Base-by-base conservation (phyloP, 2,888 invertebrate genomes). In the Eledona agricola region DNA sequence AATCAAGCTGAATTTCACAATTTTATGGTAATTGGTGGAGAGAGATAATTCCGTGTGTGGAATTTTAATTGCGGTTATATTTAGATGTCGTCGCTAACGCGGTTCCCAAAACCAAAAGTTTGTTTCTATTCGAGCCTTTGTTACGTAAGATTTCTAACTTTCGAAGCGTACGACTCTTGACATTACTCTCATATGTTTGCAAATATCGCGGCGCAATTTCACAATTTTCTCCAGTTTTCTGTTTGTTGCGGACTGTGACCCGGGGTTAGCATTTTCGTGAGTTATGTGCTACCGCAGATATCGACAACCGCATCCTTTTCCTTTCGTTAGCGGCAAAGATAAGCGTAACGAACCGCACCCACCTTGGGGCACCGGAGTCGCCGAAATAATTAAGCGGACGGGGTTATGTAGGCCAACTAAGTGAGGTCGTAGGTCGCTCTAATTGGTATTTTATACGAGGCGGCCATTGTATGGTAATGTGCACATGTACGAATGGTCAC, bases 361-460 rank as follows among this genome's bases (percentile, higher is more conserved):
- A 26, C 34, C 10, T 26, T n/a, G n/a, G n/a, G n/a, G n/a, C n/a
- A n/a, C n/a, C n/a, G n/a, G 29, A 32, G 16, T 31, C 4, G 34
- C 20, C 28, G 26, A 51, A 35, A 51, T 15, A 45, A 38, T 45
- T 19, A 45, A 7, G 10, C 22, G 35, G n/a, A n/a, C n/a, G n/a
- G n/a, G n/a, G n/a, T n/a, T n/a, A 54, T 37, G 43, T 53, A 56
- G 56, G 56, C 35, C 53, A 50, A 28, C 37, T 49, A 56, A 53
- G 45, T 31, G 47, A 51, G 57, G 54, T 57, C 51, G 47, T 28
- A 55, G 57, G 50, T 51, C 53, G 60, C 55, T 55, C 57, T 59
- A 62, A 62, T 62, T 62, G 62, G 54, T 60, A 59, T 62, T 62
- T 62, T 60, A 62, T 60, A 59, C 52, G 58, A 52, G 52, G 49